phyloP scores from a whole-genome alignment of 92 coral and sea anemone genomes.

The Phymanthus crucifer region DNA sequence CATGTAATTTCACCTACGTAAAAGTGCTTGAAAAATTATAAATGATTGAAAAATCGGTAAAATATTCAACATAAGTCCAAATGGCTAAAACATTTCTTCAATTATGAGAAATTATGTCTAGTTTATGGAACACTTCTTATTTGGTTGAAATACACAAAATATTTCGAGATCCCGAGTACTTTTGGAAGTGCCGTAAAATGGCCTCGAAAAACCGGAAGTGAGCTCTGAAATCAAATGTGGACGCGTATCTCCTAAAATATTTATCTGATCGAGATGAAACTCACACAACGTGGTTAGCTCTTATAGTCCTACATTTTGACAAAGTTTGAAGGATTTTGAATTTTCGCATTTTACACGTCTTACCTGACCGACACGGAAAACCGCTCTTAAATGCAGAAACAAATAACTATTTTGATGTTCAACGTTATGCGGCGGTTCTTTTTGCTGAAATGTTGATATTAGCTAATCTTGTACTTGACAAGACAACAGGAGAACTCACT shows the following conservation, averaged over 20 bases:
- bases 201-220: conserved; percentile 1
- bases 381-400: not conserved
- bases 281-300: not conserved
- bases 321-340: not conserved
- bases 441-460: too few relatives aligned
- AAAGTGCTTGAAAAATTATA: not conserved
- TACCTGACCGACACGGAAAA: not conserved
- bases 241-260: not conserved
- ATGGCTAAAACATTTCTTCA: not conserved
- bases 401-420: too few relatives aligned
- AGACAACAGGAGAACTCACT: conserved; percentile 7
- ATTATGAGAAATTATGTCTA: not conserved
- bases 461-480: too few relatives aligned
- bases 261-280: conserved; percentile 1
- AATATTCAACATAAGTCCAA: not conserved
- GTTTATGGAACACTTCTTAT: not conserved
- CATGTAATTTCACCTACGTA: not conserved
- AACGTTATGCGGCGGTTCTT: too few relatives aligned
- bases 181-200: not conserved
- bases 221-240: not conserved
- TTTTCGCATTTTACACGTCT: conserved; percentile 10
- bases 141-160: not conserved
- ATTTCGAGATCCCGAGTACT: not conserved
- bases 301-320: conserved; percentile 3
- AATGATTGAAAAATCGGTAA: conserved; percentile 1